Percentiles rank a stretch among this genome's conserved stretches.
phyloP scores from a whole-genome alignment of 2,113 vertebrate genomes.

The Xiphias gladius region DNA sequence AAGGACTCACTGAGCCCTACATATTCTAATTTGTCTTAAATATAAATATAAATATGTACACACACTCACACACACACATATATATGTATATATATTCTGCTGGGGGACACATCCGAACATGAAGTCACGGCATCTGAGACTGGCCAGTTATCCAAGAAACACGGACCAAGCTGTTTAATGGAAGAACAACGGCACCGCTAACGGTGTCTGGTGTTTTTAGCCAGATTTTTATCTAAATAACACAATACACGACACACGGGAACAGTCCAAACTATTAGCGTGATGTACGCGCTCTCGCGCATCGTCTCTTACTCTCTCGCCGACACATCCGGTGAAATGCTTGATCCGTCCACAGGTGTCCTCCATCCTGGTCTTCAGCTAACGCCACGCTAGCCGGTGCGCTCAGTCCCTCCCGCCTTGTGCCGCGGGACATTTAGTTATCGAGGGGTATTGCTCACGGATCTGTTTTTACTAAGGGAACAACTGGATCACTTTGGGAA shows the following conservation, averaged over 20 bases:
- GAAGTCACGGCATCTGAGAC: no score
- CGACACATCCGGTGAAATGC: slow-evolving; percentile 20
- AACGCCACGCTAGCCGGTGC: background rate
- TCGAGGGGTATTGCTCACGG: background rate
- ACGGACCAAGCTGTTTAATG: no score
- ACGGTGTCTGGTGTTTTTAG: background rate
- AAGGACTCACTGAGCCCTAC: background rate
- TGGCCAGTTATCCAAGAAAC: background rate
- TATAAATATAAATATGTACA: no score
- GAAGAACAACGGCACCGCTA: background rate
- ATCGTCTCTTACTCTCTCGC: background rate
- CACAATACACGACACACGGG: slow-evolving; percentile 18
- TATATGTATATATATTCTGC: no score
- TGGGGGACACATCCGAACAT: background rate
- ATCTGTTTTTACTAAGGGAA: background rate
- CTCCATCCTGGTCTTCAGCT: slow-evolving; percentile 41
- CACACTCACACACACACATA: no score
- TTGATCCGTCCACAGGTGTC: slow-evolving; percentile 28
- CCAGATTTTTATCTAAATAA: slow-evolving; percentile 17
- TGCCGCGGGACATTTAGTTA: background rate
- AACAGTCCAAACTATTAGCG: background rate
- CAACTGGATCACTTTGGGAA: background rate
- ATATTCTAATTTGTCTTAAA: background rate
- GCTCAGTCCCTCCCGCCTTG: no score
- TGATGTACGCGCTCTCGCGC: background rate